A percentile compares a stretch with the other conserved stretches of the same genome.
These are phyloP conservation scores for Drosophila sordidula DNA, from an alignment of 2,888 invertebrate species.

Conservation along the genomic window DNA sequence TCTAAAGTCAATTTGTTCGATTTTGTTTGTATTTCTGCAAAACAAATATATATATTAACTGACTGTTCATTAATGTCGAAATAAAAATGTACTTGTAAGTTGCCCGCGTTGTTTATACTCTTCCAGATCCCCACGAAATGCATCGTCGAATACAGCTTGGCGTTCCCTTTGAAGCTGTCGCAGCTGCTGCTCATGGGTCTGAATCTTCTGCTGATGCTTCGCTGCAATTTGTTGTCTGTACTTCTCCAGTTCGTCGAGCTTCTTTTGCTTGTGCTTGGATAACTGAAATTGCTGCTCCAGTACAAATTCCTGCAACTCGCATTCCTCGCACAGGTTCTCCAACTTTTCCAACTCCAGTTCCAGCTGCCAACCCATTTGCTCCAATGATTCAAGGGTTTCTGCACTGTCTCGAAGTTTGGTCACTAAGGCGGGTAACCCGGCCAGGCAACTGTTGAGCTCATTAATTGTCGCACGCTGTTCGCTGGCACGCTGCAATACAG, in stretches of 20 bases:
- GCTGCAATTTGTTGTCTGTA: constrained; percentile 86
- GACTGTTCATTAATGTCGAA: neutral
- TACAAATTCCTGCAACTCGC: constrained; percentile 88
- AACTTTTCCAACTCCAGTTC: constrained; percentile 87
- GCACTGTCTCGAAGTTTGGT: constrained; percentile 84
- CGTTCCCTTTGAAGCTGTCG: constrained; percentile 87
- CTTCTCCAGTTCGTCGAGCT: constrained; percentile 86
- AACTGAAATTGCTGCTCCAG: constrained; percentile 88
- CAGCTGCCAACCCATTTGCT: constrained; percentile 86
- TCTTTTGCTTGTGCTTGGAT: constrained; percentile 88
- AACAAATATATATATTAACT: neutral
- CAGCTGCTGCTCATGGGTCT: constrained; percentile 86
- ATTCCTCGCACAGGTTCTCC: constrained; percentile 88
- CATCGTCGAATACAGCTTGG: constrained; percentile 89
- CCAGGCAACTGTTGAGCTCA: constrained; percentile 79
- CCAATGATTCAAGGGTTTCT: constrained; percentile 85
- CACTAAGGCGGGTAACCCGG: constrained; percentile 82
- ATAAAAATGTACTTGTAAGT: constrained; percentile 86
- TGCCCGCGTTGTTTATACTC: constrained; percentile 88
- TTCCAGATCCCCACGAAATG: constrained; percentile 89
- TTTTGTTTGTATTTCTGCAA: constrained; percentile 69
- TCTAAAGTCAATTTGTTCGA: constrained; percentile 86
- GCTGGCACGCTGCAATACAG: constrained; percentile 81
- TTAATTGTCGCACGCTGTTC: constrained; percentile 72
- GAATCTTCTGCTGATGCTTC: constrained; percentile 87